Evolutionary conservation across 2,888 invertebrate genomes (phyloP).

Genomic region (Mythimna lalbum): DNA sequence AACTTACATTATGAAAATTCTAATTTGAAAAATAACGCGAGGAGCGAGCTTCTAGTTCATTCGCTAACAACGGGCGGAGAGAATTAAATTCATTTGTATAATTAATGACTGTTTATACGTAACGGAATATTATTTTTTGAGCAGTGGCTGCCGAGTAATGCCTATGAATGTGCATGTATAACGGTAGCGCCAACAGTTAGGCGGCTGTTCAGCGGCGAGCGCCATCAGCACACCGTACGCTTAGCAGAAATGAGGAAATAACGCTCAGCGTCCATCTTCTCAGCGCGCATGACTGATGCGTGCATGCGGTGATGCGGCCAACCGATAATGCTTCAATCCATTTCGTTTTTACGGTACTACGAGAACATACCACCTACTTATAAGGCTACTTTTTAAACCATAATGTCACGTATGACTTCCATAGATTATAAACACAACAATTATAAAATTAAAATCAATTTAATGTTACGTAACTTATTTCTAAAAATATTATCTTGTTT

Average conservation of each 20-base stretch:
- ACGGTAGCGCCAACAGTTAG: constrained; percentile 78
- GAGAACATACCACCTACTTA: constrained; percentile 22
- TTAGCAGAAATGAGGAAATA: constrained; percentile 80
- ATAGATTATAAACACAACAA: constrained; percentile 7
- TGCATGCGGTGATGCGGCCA: constrained; percentile 57
- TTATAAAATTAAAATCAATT: background rate
- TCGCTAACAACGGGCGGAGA: constrained; percentile 25
- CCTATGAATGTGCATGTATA: constrained; percentile 68
- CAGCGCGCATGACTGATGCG: constrained; percentile 58
- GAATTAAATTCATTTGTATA: constrained; percentile 53
- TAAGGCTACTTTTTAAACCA: constrained; percentile 14
- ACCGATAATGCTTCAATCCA: constrained; percentile 64
- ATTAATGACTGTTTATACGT: constrained; percentile 58
- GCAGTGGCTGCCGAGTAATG: constrained; percentile 43
- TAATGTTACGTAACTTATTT: constrained; percentile 10
- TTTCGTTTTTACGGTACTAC: constrained; percentile 57
- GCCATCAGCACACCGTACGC: constrained; percentile 70
- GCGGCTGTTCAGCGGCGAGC: constrained; percentile 71
- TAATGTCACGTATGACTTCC: constrained; percentile 5
- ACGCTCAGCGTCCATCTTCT: constrained; percentile 62
- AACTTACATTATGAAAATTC: constrained; percentile 41
- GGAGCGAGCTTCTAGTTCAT: constrained; percentile 15
- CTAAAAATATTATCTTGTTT: constrained; percentile 1
- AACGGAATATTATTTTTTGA: constrained; percentile 58
- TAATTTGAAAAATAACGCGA: constrained; percentile 37